Evolutionary conservation across 1,140 invertebrate species (phyloP).

Genomic region (Bombyx mori): DNA sequence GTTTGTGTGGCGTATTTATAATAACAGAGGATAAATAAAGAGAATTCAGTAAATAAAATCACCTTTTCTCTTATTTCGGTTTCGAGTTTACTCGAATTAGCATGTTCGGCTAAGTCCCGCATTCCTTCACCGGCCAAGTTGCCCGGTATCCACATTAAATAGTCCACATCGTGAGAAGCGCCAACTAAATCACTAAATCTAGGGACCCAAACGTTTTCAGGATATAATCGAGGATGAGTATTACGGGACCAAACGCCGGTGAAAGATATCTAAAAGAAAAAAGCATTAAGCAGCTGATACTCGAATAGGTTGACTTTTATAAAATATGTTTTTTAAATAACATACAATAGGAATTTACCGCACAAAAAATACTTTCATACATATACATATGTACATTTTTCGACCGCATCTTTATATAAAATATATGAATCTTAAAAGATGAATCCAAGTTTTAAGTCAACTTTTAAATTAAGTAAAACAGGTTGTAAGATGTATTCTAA

Average conservation of each 20-base stretch:
- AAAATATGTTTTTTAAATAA: no score
- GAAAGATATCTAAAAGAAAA: constrained; percentile 34
- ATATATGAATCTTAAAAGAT: no score
- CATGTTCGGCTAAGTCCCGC: constrained; percentile 42
- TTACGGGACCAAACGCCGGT: constrained; percentile 58
- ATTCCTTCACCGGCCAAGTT: constrained; percentile 37
- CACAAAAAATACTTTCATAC: no score
- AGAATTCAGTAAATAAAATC: background rate
- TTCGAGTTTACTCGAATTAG: constrained; percentile 48
- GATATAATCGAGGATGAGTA: constrained; percentile 47
- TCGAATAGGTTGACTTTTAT: no score
- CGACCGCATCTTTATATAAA: no score
- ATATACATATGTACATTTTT: no score
- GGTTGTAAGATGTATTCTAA: no score
- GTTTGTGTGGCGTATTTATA: no score
- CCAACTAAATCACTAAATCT: constrained; percentile 48
- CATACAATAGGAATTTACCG: no score
- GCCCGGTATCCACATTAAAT: constrained; percentile 43
- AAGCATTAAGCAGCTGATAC: background rate
- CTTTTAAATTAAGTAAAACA: no score
- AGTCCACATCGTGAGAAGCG: constrained; percentile 42
- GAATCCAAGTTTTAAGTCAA: no score
- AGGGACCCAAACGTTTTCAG: constrained; percentile 54
- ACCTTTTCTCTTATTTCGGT: constrained; percentile 49
- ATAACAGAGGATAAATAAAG: no score